phyloP scores from a whole-genome alignment of 2,113 vertebrate genomes.

The Aleadryas rufinucha region DNA sequence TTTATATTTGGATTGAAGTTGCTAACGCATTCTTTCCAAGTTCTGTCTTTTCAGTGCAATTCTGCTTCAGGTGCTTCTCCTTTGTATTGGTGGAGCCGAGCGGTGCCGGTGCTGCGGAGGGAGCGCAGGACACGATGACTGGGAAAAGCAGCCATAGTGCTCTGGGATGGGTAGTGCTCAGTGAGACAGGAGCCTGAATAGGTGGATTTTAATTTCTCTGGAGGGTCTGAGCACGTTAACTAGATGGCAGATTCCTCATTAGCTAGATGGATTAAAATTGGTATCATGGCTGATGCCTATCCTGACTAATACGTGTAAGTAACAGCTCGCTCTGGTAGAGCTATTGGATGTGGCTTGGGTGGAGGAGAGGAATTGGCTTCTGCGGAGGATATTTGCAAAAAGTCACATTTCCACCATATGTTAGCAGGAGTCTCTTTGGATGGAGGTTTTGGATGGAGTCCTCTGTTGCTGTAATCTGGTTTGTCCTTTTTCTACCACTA shows the following conservation, averaged over 20 bases:
- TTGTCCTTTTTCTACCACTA: conserved; percentile 60
- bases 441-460: conserved; percentile 66
- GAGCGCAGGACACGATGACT: neutral
- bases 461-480: conserved; percentile 63
- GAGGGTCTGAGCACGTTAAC: conserved; percentile 20
- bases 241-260: conserved; percentile 64
- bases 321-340: conserved; percentile 56
- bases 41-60: conserved; percentile 12
- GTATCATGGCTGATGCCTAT: conserved; percentile 62
- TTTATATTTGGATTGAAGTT: conserved; percentile 62
- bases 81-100: neutral
- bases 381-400: conserved; percentile 70
- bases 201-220: conserved; percentile 62
- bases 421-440: conserved; percentile 69
- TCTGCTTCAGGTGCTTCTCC: conserved; percentile 20
- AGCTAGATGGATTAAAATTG: conserved; percentile 68
- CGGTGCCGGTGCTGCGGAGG: neutral
- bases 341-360: conserved; percentile 63
- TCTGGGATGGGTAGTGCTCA: neutral
- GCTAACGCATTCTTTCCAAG: conserved; percentile 41
- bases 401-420: conserved; percentile 73
- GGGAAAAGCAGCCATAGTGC: neutral
- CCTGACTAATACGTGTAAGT: conserved; percentile 64
- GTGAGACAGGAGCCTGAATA: neutral
- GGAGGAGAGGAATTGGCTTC: conserved; percentile 67